phyloP scores from a whole-genome alignment of 2,888 invertebrate species.

The Listrodromus nycthemerus region DNA sequence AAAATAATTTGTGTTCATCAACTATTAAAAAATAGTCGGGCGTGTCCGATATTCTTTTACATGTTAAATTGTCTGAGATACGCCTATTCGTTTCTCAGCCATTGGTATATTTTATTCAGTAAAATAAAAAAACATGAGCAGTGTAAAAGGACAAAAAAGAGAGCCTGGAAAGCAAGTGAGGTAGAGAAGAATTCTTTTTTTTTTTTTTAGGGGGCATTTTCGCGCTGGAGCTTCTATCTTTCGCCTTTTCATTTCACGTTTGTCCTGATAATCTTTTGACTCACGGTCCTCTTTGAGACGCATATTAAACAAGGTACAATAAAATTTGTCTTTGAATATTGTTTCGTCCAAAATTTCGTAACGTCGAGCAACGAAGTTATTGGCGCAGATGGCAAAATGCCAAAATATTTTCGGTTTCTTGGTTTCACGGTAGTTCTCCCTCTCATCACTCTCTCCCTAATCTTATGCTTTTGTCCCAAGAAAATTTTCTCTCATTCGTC shows the following conservation, averaged over 20 bases:
- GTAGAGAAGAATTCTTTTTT: not conserved
- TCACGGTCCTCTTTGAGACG: constrained; percentile 4
- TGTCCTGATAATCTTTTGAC: not conserved
- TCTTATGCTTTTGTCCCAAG: constrained; percentile 6
- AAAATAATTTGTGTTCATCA: not conserved
- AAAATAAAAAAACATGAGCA: constrained; percentile 11
- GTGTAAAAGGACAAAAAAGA: constrained; percentile 14
- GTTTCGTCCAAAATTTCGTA: constrained; percentile 72
- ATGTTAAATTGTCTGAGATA: not conserved
- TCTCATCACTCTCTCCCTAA: not conserved
- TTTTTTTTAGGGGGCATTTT: constrained; percentile 3
- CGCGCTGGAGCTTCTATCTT: constrained; percentile 16
- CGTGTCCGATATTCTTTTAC: not conserved
- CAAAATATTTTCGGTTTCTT: constrained; percentile 66
- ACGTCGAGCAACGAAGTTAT: constrained; percentile 73
- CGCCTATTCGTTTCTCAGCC: too few relatives aligned
- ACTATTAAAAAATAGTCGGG: too few relatives aligned
- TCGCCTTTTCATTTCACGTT: not conserved
- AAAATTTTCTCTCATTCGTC: not conserved
- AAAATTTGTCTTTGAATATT: constrained; percentile 64
- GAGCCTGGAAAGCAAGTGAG: constrained; percentile 23
- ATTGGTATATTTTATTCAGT: not conserved
- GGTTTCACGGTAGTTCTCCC: constrained; percentile 26
- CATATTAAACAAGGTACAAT: constrained; percentile 59
- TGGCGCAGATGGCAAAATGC: constrained; percentile 74